Base-by-base conservation (phyloP, 2,113 vertebrate species). In the Sminthopsis crassicaudata region DNA sequence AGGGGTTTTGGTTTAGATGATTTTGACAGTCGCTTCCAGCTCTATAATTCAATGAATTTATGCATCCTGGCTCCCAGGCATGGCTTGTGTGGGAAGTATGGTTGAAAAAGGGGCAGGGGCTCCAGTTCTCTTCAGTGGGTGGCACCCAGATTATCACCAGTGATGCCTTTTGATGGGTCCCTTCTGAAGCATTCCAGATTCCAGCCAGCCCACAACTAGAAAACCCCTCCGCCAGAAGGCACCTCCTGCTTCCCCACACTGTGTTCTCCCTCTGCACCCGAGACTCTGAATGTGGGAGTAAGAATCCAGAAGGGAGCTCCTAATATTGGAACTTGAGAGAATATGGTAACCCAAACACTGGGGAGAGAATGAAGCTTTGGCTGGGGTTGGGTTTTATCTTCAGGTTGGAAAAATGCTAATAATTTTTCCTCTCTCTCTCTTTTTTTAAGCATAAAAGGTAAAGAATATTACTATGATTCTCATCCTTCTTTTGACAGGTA, bases 401-500 rank as follows among this genome's bases (percentile, higher is more conserved):
- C 10, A 90, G 46, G 53, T 90, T 96, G 89, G 76, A 91, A 96
- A 91, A 93, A 92, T 1, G 10, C 52, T 76, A 89, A 89, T 90
- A 94, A 94, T 84, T 55, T 93, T 89, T 89, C 30, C 36, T 2
- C 16, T 48, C 30, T 2, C 14, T 46, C 24, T 53, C 23, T 46
- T 92, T 57, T 84, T 60, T 46, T 27, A 89, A 9, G 4, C 84
- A 57, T 95, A 96, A 96, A 97, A 97, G 94, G 91, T 95, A 90
- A 89, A 95, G 94, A 92, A 94, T 76, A 93, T 93, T 19, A 19
- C 0, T 94, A 96, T 95, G 93, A 53, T 52, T 96, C 89, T 93
- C 94, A 91, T 67, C 89, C 51, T 30, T 92, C 95, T 67, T 96
- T 84, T 96, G 96, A 96, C 97, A 97, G 97, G 95, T 97, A 76